Evolutionary conservation across 1,140 invertebrate genomes (phyloP), one percentile per base, ranked within the genome.

Genomic region (Grapholita molesta): DNA sequence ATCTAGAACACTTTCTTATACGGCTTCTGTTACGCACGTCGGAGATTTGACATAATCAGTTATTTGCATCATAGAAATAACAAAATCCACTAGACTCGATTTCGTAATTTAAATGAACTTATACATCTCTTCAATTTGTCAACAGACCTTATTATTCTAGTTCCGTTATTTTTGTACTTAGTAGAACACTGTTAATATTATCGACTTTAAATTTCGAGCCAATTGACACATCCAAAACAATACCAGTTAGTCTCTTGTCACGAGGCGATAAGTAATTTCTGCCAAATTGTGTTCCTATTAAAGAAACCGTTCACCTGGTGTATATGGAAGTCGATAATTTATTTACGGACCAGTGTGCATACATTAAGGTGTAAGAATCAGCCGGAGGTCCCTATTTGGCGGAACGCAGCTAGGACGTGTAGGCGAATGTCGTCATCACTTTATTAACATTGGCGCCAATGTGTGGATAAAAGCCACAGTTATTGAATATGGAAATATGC

Each of bases 271-370:
- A 68, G 64, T 70, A 69, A 61, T 70, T 65, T 35, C 25, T 68
- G 66, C 18, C 55, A 71, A 67, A 69, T 74, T 67, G 32, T 18
- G 61, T 66, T 53, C 73, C 9, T 64, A 33, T 71, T 66, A 28
- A 68, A 32, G 48, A 64, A 71, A 65, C 70, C 25, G 33, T 64
- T 70, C 24, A 64, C 52, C 21, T 33, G 64, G 64, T 23, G 70
- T 73, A 75, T 70, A 77, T 76, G 84, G 83, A 84, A 83, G 77
- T 78, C 55, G 70, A 74, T 88, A 84, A 82, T 83, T 74, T 79
- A 83, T 86, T 81, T 82, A 67, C 73, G 68, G 75, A 76, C 75
- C 66, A 74, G 68, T 70, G 70, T 71, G 72, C 70, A 67, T 71
- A 68, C 72, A 72, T 72, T 72, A 76, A 74, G 35, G 75, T 57